These are phyloP conservation scores for Pluvialis apricaria DNA, from an alignment of 2,113 vertebrate genomes.

Conservation along the genomic window DNA sequence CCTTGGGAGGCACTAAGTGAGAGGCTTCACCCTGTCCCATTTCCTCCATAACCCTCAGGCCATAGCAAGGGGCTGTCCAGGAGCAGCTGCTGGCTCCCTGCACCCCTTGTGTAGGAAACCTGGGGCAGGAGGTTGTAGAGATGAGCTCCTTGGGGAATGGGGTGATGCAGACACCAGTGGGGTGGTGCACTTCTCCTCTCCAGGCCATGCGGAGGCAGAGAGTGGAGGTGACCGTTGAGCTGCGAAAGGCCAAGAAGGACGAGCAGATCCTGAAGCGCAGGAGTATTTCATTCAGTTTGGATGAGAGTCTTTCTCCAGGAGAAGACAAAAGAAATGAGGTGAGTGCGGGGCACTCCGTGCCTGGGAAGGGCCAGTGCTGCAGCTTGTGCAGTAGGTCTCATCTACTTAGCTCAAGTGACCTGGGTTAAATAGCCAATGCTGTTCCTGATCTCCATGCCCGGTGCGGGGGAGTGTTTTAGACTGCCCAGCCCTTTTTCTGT, in stretches of 20 bases:
- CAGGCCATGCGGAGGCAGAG: constrained; percentile 81
- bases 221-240: constrained; percentile 72
- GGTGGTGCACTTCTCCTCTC: neutral
- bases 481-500: neutral
- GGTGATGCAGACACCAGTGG: rapidly evolving
- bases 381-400: too few species aligned
- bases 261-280: constrained; percentile 86
- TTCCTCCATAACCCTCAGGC: neutral
- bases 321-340: neutral
- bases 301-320: constrained; percentile 44
- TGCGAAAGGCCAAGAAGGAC: constrained; percentile 85
- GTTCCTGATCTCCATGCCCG: rapidly evolving
- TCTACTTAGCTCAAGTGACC: neutral
- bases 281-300: constrained; percentile 61
- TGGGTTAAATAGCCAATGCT: neutral
- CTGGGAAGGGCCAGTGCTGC: neutral
- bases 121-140: neutral
- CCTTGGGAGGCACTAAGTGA: neutral
- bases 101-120: rapidly evolving
- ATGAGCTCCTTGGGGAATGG: neutral
- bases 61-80: neutral
- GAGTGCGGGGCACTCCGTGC: neutral
- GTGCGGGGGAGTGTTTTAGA: neutral
- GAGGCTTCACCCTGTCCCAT: neutral
- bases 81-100: neutral